Evolutionary conservation across 2,888 invertebrate genomes (phyloP), one percentile per base, ranked within the genome.

Genomic region (Pristionchus exspectatus): DNA sequence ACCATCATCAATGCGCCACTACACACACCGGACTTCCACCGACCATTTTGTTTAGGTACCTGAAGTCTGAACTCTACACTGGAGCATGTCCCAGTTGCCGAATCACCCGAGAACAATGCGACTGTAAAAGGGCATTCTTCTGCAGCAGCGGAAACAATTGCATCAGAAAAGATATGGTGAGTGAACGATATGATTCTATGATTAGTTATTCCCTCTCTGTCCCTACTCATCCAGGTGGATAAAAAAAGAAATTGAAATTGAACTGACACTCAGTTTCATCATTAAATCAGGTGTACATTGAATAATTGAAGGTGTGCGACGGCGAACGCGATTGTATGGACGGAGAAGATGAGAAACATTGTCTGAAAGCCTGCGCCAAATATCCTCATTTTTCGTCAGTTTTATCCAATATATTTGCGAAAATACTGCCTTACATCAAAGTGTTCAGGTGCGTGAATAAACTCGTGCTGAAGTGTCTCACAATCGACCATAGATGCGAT

Each of bases 331-430:
- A 74, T 21, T 74, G 74, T 38, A 14, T 18, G 33, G 27, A 38
- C 18, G 74, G 74, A 38, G 74, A 74, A 21, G 74, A 74, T 16
- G 74, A 74, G 38, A 18, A 38, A 38, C 18, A 74, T 18, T 74
- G 74, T 38, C 74, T 74, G 14, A 74, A 74, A 38, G 74, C 74
- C 18, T 74, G 74, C 74, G 33, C 33, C 16, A 74, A 74, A 18
- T 74, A 38, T 2, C 74, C 74, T 21, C 30, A 30, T 21, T 74
- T 74, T 18, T 30, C 38, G 74, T 74, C 0, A 74, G 74, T 74
- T 38, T 3, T 21, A 2, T 66, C 66, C 10, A 21, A n/a, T 59
- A 21, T 7, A 24, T 21, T 59, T 59, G 59, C 44, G 44, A 44
- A 44, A 44, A 3, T 5, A 44, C 44, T 44, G 44, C 44, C 9